Evolutionary conservation across 2,888 invertebrate species (phyloP).

Genomic region (Mythimna vitellina): DNA sequence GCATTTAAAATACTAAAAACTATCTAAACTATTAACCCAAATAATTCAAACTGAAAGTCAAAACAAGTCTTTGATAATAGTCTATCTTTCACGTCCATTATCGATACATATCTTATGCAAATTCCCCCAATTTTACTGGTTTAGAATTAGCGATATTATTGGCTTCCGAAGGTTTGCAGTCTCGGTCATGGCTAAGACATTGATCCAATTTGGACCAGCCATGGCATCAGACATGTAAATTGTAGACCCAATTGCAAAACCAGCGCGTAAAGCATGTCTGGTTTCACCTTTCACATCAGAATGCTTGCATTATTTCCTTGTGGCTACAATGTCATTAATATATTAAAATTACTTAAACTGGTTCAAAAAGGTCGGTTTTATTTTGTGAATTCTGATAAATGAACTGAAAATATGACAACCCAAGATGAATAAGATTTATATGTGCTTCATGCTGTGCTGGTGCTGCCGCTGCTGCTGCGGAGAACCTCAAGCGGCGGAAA

Average conservation of each 20-base stretch:
- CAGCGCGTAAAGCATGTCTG: neutral
- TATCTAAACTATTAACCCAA: neutral
- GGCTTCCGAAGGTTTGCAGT: conserved; percentile 8
- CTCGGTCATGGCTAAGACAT: conserved; percentile 37
- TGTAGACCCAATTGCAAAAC: neutral
- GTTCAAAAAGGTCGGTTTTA: conserved; percentile 22
- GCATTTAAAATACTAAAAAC: too few species aligned
- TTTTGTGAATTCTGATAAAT: neutral
- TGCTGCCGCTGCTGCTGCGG: too few species aligned
- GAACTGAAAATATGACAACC: neutral
- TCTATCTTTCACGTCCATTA: neutral
- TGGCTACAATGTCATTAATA: neutral
- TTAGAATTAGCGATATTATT: conserved; percentile 28
- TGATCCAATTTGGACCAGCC: conserved; percentile 23
- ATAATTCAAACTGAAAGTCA: neutral
- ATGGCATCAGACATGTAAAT: conserved; percentile 21
- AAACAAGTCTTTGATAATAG: neutral
- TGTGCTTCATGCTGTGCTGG: too few species aligned
- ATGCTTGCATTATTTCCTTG: conserved; percentile 26
- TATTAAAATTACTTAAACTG: conserved; percentile 6
- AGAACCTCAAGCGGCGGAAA: too few species aligned
- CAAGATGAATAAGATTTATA: too few species aligned
- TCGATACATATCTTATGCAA: conserved; percentile 37
- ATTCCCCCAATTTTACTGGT: conserved; percentile 19
- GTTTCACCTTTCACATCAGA: conserved; percentile 24